A percentile compares a stretch with the other conserved stretches of the same genome.
Conservation (phyloP, 1,140 invertebrate genomes). For the Ostrea denselamellosa region DNA sequence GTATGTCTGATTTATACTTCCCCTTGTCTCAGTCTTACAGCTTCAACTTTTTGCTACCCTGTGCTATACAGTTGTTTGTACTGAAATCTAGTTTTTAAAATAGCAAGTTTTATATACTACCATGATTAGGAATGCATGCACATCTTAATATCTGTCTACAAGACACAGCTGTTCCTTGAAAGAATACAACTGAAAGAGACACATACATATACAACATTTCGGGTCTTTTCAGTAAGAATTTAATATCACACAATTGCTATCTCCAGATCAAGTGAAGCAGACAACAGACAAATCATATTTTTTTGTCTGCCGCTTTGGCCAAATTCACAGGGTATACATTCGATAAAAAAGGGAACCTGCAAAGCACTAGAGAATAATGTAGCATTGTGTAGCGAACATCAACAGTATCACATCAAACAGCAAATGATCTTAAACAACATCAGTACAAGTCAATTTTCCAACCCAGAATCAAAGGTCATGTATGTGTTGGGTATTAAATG, state of each 20-base stretch:
- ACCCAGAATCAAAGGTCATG: not conserved
- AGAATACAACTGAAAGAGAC: not conserved
- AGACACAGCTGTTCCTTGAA: not conserved
- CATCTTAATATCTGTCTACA: not conserved
- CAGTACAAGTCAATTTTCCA: conserved; percentile 2
- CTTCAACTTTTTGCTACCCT: too few species aligned
- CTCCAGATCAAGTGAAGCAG: not conserved
- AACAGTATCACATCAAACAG: conserved; percentile 32
- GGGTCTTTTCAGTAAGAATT: not conserved
- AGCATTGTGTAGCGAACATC: not conserved
- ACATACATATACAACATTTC: not conserved
- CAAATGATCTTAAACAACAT: not conserved
- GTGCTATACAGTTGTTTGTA: too few species aligned
- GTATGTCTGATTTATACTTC: not conserved
- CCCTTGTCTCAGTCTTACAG: too few species aligned
- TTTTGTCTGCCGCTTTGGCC: not conserved
- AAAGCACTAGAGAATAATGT: conserved; percentile 2
- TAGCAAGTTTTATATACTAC: too few species aligned
- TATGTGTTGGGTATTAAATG: conserved; percentile 5
- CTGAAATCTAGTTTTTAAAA: too few species aligned
- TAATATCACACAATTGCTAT: not conserved
- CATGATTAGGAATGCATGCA: too few species aligned
- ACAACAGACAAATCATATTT: conserved; percentile 19
- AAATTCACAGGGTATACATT: not conserved
- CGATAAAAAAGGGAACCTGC: not conserved